These are phyloP conservation scores for Accipiter cooperii DNA, from an alignment of 2,113 vertebrate species.

Conservation along the genomic window DNA sequence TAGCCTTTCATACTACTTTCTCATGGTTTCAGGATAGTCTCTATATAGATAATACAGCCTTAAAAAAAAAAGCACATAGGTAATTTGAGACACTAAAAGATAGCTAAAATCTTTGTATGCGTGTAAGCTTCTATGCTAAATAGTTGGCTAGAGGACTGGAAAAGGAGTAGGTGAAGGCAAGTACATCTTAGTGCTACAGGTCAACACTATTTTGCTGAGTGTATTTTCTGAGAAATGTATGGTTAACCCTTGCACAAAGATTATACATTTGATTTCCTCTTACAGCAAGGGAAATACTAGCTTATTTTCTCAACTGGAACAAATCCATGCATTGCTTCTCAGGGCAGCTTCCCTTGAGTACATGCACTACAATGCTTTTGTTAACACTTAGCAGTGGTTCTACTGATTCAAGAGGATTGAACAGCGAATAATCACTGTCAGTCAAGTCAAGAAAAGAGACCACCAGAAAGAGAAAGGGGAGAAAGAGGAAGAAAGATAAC, in stretches of 20 bases:
- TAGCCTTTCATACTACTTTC: background rate
- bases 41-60: background rate
- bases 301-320: constrained; percentile 22
- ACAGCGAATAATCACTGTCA: background rate
- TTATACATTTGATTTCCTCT: background rate
- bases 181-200: background rate
- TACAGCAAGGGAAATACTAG: background rate
- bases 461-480: background rate
- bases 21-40: background rate
- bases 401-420: background rate
- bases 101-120: background rate
- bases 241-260: background rate
- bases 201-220: background rate
- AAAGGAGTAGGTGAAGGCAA: background rate
- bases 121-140: background rate
- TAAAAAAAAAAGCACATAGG: background rate
- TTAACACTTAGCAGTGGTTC: background rate
- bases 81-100: background rate
- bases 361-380: background rate
- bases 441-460: background rate
- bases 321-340: background rate
- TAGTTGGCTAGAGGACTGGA: background rate
- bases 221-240: background rate
- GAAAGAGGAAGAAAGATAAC: background rate
- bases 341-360: background rate